phyloP scores from a whole-genome alignment of 2,113 vertebrate species.

The Ranitomeya imitator region DNA sequence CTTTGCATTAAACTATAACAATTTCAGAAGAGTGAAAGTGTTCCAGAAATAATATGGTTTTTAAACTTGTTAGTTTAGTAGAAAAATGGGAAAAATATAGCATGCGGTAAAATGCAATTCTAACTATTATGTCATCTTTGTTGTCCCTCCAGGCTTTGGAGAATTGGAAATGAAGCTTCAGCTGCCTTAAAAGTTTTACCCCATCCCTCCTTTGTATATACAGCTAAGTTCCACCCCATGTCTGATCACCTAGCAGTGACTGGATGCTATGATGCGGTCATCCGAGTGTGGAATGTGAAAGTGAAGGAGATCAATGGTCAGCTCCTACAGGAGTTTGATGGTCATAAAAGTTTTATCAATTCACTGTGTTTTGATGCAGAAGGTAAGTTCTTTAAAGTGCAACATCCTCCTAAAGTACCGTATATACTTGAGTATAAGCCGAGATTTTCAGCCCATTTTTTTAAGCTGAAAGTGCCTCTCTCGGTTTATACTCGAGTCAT shows the following conservation, averaged over 20 bases:
- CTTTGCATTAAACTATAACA: too few species aligned
- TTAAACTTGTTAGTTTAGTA: background rate
- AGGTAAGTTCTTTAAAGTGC: slow-evolving; percentile 72
- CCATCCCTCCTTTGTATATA: slow-evolving; percentile 93
- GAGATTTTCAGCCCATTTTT: too few species aligned
- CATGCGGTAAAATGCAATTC: background rate
- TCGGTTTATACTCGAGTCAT: too few species aligned
- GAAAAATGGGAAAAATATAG: background rate
- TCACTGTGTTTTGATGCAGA: slow-evolving; percentile 89
- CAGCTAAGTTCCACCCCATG: slow-evolving; percentile 88
- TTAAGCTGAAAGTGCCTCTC: too few species aligned
- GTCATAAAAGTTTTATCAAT: slow-evolving; percentile 90
- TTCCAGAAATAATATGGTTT: background rate
- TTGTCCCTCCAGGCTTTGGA: slow-evolving; percentile 82
- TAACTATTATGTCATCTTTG: background rate
- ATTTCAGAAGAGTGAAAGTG: too few species aligned
- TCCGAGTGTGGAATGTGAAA: slow-evolving; percentile 88
- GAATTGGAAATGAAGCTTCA: slow-evolving; percentile 75
- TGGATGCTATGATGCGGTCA: slow-evolving; percentile 86
- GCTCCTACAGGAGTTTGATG: slow-evolving; percentile 88
- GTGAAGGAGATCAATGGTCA: slow-evolving; percentile 80
- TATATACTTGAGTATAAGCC: too few species aligned
- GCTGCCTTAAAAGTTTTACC: slow-evolving; percentile 87
- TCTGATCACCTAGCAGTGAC: slow-evolving; percentile 81
- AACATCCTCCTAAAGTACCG: background rate